Conservation (phyloP, 1,140 invertebrate genomes). For the Tetramorium alpestre region DNA sequence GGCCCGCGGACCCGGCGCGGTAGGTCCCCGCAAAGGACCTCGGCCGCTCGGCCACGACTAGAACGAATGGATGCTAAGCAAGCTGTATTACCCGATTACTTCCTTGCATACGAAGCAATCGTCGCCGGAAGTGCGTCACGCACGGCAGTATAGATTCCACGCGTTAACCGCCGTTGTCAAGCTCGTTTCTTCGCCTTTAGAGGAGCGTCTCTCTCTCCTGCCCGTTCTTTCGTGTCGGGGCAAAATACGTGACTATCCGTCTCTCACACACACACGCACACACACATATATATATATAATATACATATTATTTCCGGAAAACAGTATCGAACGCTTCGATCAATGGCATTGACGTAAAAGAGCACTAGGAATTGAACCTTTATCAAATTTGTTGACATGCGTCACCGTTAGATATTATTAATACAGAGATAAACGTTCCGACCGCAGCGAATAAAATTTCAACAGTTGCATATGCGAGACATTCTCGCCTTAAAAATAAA, state of each 20-base stretch:
- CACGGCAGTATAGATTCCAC: slow-evolving; percentile 73
- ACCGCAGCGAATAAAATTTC: neutral
- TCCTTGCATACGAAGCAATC: slow-evolving; percentile 83
- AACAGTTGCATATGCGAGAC: neutral
- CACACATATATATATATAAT: neutral
- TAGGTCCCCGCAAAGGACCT: slow-evolving; percentile 69
- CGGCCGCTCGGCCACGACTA: slow-evolving; percentile 71
- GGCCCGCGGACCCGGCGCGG: slow-evolving; percentile 59
- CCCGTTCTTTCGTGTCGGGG: slow-evolving; percentile 2
- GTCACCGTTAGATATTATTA: neutral
- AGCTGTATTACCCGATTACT: slow-evolving; percentile 83
- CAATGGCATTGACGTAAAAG: slow-evolving; percentile 38
- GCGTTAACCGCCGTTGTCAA: slow-evolving; percentile 65
- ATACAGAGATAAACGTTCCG: neutral
- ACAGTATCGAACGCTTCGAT: slow-evolving; percentile 43
- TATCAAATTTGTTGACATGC: slow-evolving; percentile 49
- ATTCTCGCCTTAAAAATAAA: neutral
- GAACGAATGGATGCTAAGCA: slow-evolving; percentile 84
- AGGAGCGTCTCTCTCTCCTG: slow-evolving; percentile 12
- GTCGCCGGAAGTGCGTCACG: slow-evolving; percentile 83
- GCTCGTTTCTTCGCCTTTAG: slow-evolving; percentile 41
- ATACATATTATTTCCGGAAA: neutral
- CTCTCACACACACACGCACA: too few relatives aligned
- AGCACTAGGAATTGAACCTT: slow-evolving; percentile 42
- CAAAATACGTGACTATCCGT: slow-evolving; percentile 27